Percentiles rank a stretch among this genome's conserved stretches.
These are phyloP conservation scores for Amblyteles armatorius DNA, from an alignment of 2,888 invertebrate genomes.

Conservation along the genomic window DNA sequence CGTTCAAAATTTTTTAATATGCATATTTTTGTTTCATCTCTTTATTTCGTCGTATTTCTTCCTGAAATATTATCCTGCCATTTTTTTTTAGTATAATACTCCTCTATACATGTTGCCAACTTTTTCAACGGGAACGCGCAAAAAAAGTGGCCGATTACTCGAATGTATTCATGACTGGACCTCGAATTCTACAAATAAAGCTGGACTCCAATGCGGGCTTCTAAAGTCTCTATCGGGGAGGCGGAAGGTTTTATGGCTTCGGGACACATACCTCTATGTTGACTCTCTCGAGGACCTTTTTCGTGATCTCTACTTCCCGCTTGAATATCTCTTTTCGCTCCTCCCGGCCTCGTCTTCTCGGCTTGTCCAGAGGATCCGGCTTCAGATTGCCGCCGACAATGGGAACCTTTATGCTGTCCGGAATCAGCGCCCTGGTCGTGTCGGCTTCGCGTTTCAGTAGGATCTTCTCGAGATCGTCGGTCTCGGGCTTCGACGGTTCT, in stretches of 20 bases:
- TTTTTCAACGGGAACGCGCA: not conserved
- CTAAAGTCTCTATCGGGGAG: constrained; percentile 8
- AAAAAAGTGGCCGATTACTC: not conserved
- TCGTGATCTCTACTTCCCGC: constrained; percentile 83
- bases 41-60: constrained; percentile 4
- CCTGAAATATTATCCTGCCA: not conserved
- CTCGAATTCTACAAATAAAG: constrained; percentile 21
- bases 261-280: constrained; percentile 80
- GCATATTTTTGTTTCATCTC: not conserved
- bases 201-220: not conserved
- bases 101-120: not conserved
- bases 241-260: not conserved
- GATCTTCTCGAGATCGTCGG: constrained; percentile 87
- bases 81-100: not conserved
- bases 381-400: constrained; percentile 87
- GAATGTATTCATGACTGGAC: not conserved
- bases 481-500: constrained; percentile 85
- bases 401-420: constrained; percentile 87
- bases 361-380: constrained; percentile 90
- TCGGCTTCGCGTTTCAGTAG: constrained; percentile 88
- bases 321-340: constrained; percentile 83
- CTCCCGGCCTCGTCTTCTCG: constrained; percentile 80
- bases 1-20: not conserved
- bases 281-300: constrained; percentile 81
- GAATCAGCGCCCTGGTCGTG: constrained; percentile 88